phyloP scores from a whole-genome alignment of 35 echinoderm and acorn worm species.

The Ophioderma brevispina region DNA sequence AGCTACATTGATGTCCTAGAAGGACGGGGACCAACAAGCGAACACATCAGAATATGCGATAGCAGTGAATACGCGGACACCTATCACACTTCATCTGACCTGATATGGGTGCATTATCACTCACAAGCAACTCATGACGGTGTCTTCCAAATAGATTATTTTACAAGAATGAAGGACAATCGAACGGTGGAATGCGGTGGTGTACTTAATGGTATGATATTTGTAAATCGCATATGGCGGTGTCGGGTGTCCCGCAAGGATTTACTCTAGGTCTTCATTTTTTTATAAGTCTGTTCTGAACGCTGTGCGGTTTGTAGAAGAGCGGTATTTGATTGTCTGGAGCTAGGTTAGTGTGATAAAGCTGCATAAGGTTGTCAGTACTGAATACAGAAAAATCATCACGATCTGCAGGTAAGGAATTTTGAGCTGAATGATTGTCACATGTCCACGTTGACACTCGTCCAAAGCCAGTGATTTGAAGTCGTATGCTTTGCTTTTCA shows the following conservation, averaged over 20 bases:
- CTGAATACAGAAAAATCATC: neutral
- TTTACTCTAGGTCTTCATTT: neutral
- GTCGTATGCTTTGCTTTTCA: too few relatives aligned
- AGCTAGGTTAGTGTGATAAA: too few relatives aligned
- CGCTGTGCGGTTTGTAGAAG: too few relatives aligned
- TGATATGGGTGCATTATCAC: conserved; percentile 55
- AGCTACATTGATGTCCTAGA: conserved; percentile 52
- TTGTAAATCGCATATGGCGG: neutral
- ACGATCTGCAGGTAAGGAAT: neutral
- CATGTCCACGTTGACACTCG: too few relatives aligned
- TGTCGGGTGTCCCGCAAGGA: neutral
- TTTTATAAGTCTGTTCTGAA: too few relatives aligned
- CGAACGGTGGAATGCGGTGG: conserved; percentile 49
- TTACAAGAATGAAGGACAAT: conserved; percentile 18
- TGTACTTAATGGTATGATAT: conserved; percentile 54
- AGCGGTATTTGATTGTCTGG: too few relatives aligned
- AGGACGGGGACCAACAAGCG: conserved; percentile 32
- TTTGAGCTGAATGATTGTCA: neutral
- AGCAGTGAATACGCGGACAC: conserved; percentile 8
- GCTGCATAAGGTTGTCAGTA: too few relatives aligned
- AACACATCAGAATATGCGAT: conserved; percentile 35
- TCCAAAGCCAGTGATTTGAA: too few relatives aligned
- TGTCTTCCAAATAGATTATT: conserved; percentile 55
- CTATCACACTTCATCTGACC: conserved; percentile 48
- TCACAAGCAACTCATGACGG: conserved; percentile 57